A percentile compares a stretch with the other conserved stretches of the same genome.
Evolutionary conservation across 1,140 invertebrate species (phyloP).

Genomic region (Caenorhabditis tropicalis): DNA sequence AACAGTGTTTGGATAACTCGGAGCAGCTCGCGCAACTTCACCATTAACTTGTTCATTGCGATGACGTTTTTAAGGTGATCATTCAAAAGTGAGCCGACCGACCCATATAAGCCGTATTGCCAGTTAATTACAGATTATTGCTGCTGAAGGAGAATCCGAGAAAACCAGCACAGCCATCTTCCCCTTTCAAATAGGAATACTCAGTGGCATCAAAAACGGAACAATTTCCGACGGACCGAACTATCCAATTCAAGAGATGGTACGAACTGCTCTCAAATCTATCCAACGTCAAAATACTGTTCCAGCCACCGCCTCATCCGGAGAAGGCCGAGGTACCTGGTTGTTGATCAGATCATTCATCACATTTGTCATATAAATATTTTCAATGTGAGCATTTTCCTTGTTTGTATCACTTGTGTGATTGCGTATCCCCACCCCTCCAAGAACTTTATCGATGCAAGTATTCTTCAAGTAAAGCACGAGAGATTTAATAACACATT

Average conservation of each 20-base stretch:
- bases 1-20: constrained; percentile 93
- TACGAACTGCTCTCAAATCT: not conserved
- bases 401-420: too few relatives aligned
- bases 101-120: not conserved
- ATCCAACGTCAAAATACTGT: constrained; percentile 18
- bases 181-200: constrained; percentile 69
- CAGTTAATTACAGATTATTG: constrained; percentile 70
- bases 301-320: not conserved
- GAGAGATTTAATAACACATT: too few relatives aligned
- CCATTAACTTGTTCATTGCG: too few relatives aligned
- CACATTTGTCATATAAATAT: too few relatives aligned
- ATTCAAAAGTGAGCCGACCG: constrained; percentile 62
- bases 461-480: too few relatives aligned
- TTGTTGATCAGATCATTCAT: too few relatives aligned
- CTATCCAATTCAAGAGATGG: constrained; percentile 21
- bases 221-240: not conserved
- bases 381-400: too few relatives aligned
- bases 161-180: constrained; percentile 73
- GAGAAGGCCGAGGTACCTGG: constrained; percentile 10
- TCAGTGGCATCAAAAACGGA: constrained; percentile 69
- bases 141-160: constrained; percentile 77
- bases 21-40: constrained; percentile 90
- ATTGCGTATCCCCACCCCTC: too few relatives aligned
- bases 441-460: too few relatives aligned
- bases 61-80: too few relatives aligned